Conservation (phyloP, 2,888 invertebrate species). For the Protophormia terraenovae region DNA sequence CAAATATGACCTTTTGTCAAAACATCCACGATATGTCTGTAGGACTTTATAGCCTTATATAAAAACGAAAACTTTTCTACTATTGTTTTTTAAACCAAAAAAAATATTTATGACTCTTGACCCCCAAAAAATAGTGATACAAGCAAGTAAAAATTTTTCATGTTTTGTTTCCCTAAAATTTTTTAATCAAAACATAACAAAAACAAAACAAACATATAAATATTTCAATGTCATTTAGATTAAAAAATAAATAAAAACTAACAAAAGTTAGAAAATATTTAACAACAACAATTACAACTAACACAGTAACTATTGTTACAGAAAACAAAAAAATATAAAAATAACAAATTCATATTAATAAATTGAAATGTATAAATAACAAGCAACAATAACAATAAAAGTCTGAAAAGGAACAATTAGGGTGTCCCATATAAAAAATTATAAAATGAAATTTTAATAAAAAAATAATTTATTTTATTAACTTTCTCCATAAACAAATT, state of each 20-base stretch:
- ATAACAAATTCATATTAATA: constrained; percentile 14
- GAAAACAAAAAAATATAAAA: not conserved
- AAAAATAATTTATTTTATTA: too few species aligned
- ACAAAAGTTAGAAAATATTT: not conserved
- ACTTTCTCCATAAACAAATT: too few species aligned
- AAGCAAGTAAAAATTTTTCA: not conserved
- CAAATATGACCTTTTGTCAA: too few species aligned
- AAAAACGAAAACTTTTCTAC: not conserved
- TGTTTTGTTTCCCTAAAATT: not conserved
- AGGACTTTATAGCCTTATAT: not conserved
- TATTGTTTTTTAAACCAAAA: not conserved
- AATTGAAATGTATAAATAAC: constrained; percentile 38
- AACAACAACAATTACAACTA: not conserved
- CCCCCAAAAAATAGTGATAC: constrained; percentile 4
- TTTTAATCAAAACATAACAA: constrained; percentile 20
- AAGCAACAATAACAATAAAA: not conserved
- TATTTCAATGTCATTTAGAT: constrained; percentile 57
- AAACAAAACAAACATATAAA: constrained; percentile 42
- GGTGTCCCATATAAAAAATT: not conserved
- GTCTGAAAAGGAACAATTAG: too few species aligned
- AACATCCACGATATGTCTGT: too few species aligned
- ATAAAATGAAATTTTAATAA: not conserved
- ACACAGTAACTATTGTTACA: not conserved
- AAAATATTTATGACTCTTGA: constrained; percentile 16
- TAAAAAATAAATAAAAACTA: constrained; percentile 16